Evolutionary conservation across 2,113 vertebrate genomes (phyloP).

Genomic region (Abramis brama): DNA sequence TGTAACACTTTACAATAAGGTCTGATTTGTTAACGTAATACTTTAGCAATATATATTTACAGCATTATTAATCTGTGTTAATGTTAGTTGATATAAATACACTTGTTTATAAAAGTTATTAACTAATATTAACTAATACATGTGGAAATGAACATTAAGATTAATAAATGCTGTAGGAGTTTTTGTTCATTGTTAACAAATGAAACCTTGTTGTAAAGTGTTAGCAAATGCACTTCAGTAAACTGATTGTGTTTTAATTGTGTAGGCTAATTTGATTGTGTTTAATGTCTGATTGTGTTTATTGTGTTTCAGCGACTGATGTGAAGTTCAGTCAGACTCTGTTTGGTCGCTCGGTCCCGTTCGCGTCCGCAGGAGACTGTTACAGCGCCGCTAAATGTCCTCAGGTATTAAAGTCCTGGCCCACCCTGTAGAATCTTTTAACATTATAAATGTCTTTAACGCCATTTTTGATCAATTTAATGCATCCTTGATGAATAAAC

Average conservation of each 20-base stretch:
- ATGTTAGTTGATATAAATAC: background rate
- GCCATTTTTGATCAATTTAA: background rate
- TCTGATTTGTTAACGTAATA: background rate
- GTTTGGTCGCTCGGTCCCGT: conserved; percentile 83
- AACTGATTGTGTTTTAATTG: too few relatives aligned
- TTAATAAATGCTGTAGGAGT: background rate
- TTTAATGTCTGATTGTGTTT: conserved; percentile 28
- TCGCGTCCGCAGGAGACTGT: conserved; percentile 89
- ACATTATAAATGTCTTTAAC: background rate
- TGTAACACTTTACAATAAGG: background rate
- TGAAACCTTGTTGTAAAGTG: too few relatives aligned
- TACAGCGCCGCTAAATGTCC: conserved; percentile 91
- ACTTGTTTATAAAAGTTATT: background rate
- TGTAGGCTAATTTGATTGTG: too few relatives aligned
- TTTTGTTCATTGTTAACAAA: too few relatives aligned
- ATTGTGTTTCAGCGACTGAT: conserved; percentile 81
- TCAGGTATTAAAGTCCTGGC: too few relatives aligned
- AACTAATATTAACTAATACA: background rate
- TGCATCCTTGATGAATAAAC: background rate
- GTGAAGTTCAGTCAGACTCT: conserved; percentile 84
- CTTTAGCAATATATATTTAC: too few relatives aligned
- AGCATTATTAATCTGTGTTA: too few relatives aligned
- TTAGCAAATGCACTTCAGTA: too few relatives aligned
- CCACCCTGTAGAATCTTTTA: background rate
- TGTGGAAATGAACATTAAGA: background rate